These are phyloP conservation scores for Heterodera carotae DNA, from an alignment of 1,140 invertebrate genomes.

Conservation along the genomic window DNA sequence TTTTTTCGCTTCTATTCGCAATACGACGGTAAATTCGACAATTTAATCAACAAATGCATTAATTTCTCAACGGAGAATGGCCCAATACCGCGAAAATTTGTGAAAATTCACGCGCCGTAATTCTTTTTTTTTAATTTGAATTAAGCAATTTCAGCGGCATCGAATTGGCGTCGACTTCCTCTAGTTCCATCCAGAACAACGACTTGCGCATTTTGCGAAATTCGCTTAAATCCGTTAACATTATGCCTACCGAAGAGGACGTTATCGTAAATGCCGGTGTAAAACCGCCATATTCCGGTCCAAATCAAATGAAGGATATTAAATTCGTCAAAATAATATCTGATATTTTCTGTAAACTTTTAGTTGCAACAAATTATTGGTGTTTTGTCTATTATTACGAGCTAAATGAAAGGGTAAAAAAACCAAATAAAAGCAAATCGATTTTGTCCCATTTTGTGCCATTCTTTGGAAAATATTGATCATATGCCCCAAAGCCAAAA, in stretches of 20 bases:
- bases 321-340: background rate
- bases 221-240: slow-evolving; percentile 5
- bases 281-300: slow-evolving; percentile 7
- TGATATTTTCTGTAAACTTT: background rate
- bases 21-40: too few relatives aligned
- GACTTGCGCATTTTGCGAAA: slow-evolving; percentile 14
- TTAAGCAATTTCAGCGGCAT: background rate
- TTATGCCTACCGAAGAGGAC: slow-evolving; percentile 8
- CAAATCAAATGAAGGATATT: background rate
- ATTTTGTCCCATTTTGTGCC: background rate
- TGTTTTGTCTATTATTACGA: slow-evolving; percentile 31
- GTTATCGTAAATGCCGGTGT: background rate
- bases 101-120: background rate
- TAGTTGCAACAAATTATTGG: slow-evolving; percentile 20
- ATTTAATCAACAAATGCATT: background rate
- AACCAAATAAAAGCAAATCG: background rate
- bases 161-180: background rate
- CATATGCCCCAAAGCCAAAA: too few relatives aligned
- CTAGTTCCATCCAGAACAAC: slow-evolving; percentile 2
- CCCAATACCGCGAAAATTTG: background rate
- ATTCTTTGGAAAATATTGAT: too few relatives aligned
- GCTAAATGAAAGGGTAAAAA: slow-evolving; percentile 22
- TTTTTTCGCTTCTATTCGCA: too few relatives aligned
- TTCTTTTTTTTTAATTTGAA: background rate
- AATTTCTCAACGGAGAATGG: background rate